A percentile compares a stretch with the other conserved stretches of the same genome.
Conservation (phyloP, 2,797 vertebrate species). For the Oophaga sylvatica region DNA sequence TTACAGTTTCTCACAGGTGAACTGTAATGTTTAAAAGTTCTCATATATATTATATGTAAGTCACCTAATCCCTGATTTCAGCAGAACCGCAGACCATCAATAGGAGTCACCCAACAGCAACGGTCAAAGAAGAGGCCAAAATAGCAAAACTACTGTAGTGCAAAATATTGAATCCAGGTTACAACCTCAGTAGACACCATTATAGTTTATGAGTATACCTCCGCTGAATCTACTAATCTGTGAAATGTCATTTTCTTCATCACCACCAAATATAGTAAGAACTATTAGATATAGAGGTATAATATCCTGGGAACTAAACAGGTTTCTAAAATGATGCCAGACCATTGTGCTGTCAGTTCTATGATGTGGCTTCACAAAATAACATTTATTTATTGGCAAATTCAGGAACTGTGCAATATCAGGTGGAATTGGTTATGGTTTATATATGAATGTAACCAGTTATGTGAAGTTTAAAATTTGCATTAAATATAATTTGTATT, state of each 20-base stretch:
- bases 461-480: neutral
- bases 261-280: neutral
- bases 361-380: neutral
- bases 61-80: too few species aligned
- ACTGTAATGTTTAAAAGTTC: neutral
- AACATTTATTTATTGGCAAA: neutral
- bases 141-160: too few species aligned
- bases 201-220: too few species aligned
- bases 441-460: neutral
- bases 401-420: neutral
- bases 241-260: neutral
- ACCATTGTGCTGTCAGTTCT: neutral
- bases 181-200: too few species aligned
- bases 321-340: neutral
- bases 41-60: neutral
- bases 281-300: neutral
- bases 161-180: too few species aligned
- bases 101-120: too few species aligned
- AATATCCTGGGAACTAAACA: neutral
- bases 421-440: neutral
- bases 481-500: too few species aligned
- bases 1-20: neutral
- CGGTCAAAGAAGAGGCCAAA: too few species aligned
- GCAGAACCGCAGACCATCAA: too few species aligned
- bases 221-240: neutral